These are phyloP conservation scores for Dufourea novaeangliae DNA, from an alignment of 1,140 invertebrate species.

Conservation along the genomic window DNA sequence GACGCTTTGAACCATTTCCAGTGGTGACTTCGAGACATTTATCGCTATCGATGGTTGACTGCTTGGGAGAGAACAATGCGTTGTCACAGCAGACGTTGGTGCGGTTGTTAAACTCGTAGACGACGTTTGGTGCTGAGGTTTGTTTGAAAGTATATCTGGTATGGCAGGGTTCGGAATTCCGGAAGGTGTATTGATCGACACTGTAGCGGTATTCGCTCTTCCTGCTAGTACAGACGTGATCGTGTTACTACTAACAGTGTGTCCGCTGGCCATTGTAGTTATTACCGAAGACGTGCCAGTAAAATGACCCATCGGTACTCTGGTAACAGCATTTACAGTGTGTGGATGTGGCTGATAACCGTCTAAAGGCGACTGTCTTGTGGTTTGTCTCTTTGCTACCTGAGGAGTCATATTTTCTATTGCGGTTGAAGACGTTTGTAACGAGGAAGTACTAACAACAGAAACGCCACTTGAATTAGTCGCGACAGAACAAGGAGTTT, in stretches of 20 bases:
- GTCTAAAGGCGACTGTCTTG: constrained; percentile 69
- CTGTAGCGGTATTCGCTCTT: constrained; percentile 87
- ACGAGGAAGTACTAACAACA: constrained; percentile 69
- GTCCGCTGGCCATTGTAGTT: constrained; percentile 89
- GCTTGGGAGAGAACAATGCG: constrained; percentile 59
- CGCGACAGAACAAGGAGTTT: constrained; percentile 69
- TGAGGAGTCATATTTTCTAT: constrained; percentile 60
- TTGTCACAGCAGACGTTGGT: constrained; percentile 65
- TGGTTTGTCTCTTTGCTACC: constrained; percentile 55
- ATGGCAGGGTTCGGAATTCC: constrained; percentile 75
- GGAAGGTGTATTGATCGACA: constrained; percentile 86
- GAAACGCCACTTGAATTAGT: constrained; percentile 63
- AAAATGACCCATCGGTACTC: constrained; percentile 71
- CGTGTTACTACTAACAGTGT: constrained; percentile 87
- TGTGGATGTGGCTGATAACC: constrained; percentile 79
- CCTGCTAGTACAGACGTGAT: constrained; percentile 90
- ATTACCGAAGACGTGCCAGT: constrained; percentile 78
- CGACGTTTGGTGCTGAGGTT: constrained; percentile 64
- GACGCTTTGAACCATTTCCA: constrained; percentile 91
- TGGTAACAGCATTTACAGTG: constrained; percentile 72
- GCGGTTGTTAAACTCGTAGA: constrained; percentile 63
- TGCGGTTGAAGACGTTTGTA: constrained; percentile 61
- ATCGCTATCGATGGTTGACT: constrained; percentile 67
- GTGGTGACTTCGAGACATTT: constrained; percentile 85
- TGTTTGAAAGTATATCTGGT: constrained; percentile 73